These are phyloP conservation scores for Thera obeliscata DNA, from an alignment of 2,888 invertebrate genomes.

Conservation along the genomic window DNA sequence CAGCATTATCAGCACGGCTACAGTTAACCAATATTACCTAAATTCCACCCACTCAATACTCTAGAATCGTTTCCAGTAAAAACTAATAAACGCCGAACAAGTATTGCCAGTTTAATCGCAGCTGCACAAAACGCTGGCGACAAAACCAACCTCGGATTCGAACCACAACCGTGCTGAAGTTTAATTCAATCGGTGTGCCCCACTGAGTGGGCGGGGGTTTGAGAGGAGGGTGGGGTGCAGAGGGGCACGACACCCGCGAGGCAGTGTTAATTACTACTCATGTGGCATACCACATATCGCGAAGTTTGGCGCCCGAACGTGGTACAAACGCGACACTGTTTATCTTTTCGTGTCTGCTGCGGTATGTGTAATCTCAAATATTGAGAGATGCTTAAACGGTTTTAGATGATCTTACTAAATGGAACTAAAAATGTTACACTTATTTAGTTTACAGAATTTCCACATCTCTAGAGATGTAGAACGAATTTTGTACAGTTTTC, in stretches of 20 bases:
- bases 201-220: slow-evolving; percentile 55
- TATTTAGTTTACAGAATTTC: too few species aligned
- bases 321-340: slow-evolving; percentile 63
- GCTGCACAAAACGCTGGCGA: slow-evolving; percentile 76
- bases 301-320: slow-evolving; percentile 77
- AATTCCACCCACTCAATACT: slow-evolving; percentile 35
- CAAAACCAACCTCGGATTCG: slow-evolving; percentile 78
- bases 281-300: slow-evolving; percentile 81
- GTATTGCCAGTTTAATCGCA: slow-evolving; percentile 79
- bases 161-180: slow-evolving; percentile 81
- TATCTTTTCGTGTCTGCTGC: slow-evolving; percentile 73
- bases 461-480: too few species aligned
- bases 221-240: slow-evolving; percentile 39
- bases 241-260: slow-evolving; percentile 54
- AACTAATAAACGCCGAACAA: slow-evolving; percentile 77
- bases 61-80: slow-evolving; percentile 46
- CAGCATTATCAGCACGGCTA: slow-evolving; percentile 20
- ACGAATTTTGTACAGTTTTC: too few species aligned
- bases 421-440: too few species aligned
- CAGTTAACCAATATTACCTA: slow-evolving; percentile 23
- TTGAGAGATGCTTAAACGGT: slow-evolving; percentile 38
- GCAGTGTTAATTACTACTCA: slow-evolving; percentile 83
- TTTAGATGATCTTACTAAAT: slow-evolving; percentile 2
- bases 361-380: slow-evolving; percentile 59
- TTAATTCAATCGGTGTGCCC: slow-evolving; percentile 82